Evolutionary conservation across 2,888 invertebrate genomes (phyloP), one percentile per base, ranked within the genome.

Genomic region (Sepioteuthis lessoniana): DNA sequence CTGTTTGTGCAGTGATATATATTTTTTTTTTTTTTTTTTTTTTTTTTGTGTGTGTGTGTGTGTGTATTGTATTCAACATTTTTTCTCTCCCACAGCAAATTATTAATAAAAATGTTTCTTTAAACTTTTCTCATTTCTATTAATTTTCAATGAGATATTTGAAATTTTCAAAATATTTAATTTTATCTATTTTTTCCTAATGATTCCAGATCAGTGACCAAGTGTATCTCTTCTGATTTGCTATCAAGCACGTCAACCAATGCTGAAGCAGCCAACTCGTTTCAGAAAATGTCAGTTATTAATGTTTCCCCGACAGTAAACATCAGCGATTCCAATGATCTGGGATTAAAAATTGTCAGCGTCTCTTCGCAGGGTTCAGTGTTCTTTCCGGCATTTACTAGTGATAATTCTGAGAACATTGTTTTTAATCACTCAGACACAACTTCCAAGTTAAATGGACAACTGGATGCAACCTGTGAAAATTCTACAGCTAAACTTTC

Each of bases 311-410:
- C 76, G 16, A 76, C 76, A 76, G 76, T 76, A 13, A 35, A 76
- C 16, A n/a, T 76, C 76, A 76, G n/a, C 19, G n/a, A 76, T 76
- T 76, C 76, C 76, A 76, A 76, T 13, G 76, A 76, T 35, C n/a
- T 76, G 76, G 76, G 76, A 76, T 76, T 76, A 35, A 76, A 76
- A 76, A 76, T 76, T 76, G 76, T 76, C 76, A 76, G 76, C n/a
- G n/a, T 76, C 76, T 76, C 76, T 76, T 76, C 76, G 19, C 76
- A 76, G 76, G 76, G 76, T 35, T 76, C 76, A 0, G 76, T 76
- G 25, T 76, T 76, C n/a, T 76, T 76, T 76, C 76, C 76, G 3
- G 13, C 76, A n/a, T 76, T 76, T 35, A 76, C n/a, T 16, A 76
- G n/a, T 35, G 76, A 76, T n/a, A 35, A 76, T 19, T 76, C 76